Evolutionary conservation across 2,113 vertebrate genomes (phyloP), one percentile per base, ranked within the genome.

Genomic region (Myrmecobius fasciatus): DNA sequence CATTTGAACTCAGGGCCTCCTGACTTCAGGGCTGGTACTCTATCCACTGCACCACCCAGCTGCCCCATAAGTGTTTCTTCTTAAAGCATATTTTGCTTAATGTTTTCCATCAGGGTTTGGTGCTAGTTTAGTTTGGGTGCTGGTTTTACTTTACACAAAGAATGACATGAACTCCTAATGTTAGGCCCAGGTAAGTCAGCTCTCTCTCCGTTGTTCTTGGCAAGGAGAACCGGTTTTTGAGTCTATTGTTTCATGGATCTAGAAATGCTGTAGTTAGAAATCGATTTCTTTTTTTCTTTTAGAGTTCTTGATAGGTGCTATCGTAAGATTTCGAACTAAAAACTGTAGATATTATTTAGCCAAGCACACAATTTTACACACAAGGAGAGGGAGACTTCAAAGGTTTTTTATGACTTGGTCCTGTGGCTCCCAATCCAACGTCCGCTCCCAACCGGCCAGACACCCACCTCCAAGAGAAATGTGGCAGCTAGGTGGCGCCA

Each of bases 211-310:
- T 93, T 91, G 92, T 88, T 97, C 48, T 97, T 96, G 92, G 89
- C 96, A 89, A 43, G 20, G 43, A n/a, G 20, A 89, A 95, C 94
- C 11, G 89, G 92, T 95, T 98, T 95, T 96, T 47, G 60, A 95
- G 93, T 94, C 91, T 48, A 95, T n/a, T 90, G 67, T 96, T 94
- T 83, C 90, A 49, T 94, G 53, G 95, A 89, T 95, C 93, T 92
- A 60, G 92, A 90, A 97, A 67, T 93, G 54, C 0, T 91, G 9
- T 93, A 49, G 89, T 94, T 91, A 90, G 93, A 92, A 31, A 67
- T 92, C 90, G n/a, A 46, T 94, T 96, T 95, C 48, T 96, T 96
- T 94, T 92, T 96, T 49, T 97, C 28, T 94, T 94, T 94, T 92
- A 95, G 56, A 93, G 60, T 91, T 93, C 88, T 91, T 91, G 95